Evolutionary conservation across 2,113 vertebrate genomes (phyloP).

Genomic region (Brevimyrus niger): DNA sequence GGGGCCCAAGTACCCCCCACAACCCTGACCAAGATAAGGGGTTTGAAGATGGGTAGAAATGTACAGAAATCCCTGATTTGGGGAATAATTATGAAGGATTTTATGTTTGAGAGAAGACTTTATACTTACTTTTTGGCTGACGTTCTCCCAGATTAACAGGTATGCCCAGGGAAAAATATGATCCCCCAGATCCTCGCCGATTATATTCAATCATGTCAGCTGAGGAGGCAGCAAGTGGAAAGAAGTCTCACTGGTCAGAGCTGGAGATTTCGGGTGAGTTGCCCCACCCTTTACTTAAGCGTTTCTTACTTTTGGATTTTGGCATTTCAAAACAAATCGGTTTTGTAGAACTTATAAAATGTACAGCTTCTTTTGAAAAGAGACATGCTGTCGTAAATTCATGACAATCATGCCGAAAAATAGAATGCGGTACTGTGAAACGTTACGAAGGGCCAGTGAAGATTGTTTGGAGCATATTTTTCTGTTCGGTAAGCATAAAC

Average conservation of each 20-base stretch:
- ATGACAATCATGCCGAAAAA: neutral
- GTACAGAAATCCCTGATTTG: neutral
- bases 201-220: conserved; percentile 99
- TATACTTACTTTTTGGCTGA: neutral
- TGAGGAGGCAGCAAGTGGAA: conserved; percentile 91
- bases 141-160: conserved; percentile 77
- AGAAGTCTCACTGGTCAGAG: conserved; percentile 96
- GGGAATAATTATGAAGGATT: neutral
- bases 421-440: neutral
- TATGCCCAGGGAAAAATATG: conserved; percentile 99
- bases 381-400: neutral
- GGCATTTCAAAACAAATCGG: neutral
- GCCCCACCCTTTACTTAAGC: neutral
- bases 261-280: conserved; percentile 94
- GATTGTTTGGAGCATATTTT: neutral
- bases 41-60: neutral
- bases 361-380: neutral
- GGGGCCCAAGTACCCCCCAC: neutral
- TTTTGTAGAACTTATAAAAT: neutral
- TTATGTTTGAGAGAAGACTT: neutral
- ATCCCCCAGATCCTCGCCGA: conserved; percentile 95
- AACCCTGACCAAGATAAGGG: neutral
- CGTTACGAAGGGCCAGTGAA: neutral
- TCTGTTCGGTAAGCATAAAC: neutral
- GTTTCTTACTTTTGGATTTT: neutral